Evolutionary conservation across 1,140 invertebrate species (phyloP), one percentile per base, ranked within the genome.

Genomic region (Maniola jurtina): DNA sequence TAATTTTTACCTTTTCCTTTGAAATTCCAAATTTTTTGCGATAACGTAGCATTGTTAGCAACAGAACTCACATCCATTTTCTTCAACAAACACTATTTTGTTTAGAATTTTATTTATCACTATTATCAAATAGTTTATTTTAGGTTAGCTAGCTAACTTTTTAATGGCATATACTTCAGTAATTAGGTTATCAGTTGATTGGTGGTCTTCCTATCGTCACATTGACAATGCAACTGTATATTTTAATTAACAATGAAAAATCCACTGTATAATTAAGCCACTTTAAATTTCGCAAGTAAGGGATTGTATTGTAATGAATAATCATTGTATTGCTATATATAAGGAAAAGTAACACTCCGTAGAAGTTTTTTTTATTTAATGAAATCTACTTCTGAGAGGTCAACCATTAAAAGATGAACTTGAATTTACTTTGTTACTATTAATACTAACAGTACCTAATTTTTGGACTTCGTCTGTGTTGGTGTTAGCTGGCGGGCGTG

Each of bases 1-100:
- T 6, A 14, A 61, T 33, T 34, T n/a, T n/a, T 45, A 48, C 45
- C 42, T 45, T 61, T 50, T 11, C 33, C 56, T 61, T 48, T 61
- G 47, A 50, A 61, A 50, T 14, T 38, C 60, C 60, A 61, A 14
- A 60, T 25, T 11, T 47, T 52, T 52, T 52, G 2, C 13, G 48
- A 6, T 33, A 60, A 6, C 16, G 13, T 60, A 33, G 8, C 34
- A 58, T 40, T 58, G n/a, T 58, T 16, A 15, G n/a, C 25, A 10
- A 58, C 36, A 5, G 34, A 40, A 6, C 14, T 58, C 11, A 16
- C 3, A 40, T 58, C 38, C 56, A 58, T 58, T 58, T 52, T 16
- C 5, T 52, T 52, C 25, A 1, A 13, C 2, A 7, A 52, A 16
- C 14, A 52, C 14, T 15, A 16, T 16, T 52, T 52, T 45, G 13